phyloP scores from a whole-genome alignment of 1,140 invertebrate genomes.

The Drosophila guanche region DNA sequence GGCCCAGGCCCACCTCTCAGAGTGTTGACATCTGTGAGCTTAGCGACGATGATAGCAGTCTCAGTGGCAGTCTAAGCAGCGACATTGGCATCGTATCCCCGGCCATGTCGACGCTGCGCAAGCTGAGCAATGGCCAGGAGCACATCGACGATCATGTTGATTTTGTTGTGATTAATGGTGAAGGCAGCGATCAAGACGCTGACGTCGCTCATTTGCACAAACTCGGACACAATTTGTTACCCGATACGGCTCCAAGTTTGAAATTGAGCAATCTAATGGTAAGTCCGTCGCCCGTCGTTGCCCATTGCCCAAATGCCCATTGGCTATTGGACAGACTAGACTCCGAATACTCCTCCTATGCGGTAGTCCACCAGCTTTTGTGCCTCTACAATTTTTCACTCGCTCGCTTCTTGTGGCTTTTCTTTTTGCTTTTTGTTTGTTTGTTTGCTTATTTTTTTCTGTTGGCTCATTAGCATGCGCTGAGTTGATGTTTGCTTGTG shows the following conservation, averaged over 20 bases:
- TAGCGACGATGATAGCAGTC: slow-evolving; percentile 54
- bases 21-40: slow-evolving; percentile 76
- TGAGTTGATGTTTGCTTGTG: slow-evolving; percentile 54
- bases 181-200: slow-evolving; percentile 49
- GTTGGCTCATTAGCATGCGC: slow-evolving; percentile 69
- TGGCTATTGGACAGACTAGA: slow-evolving; percentile 15
- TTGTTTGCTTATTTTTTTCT: slow-evolving; percentile 23
- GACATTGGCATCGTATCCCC: slow-evolving; percentile 53
- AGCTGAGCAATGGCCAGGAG: slow-evolving; percentile 51
- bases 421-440: slow-evolving; percentile 8
- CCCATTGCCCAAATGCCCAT: background rate
- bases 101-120: slow-evolving; percentile 23
- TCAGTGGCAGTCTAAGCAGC: slow-evolving; percentile 36
- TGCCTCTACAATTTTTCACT: slow-evolving; percentile 17
- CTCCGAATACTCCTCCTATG: background rate
- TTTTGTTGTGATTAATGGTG: slow-evolving; percentile 77
- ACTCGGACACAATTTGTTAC: slow-evolving; percentile 74
- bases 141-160: slow-evolving; percentile 77
- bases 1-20: slow-evolving; percentile 26
- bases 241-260: slow-evolving; percentile 79
- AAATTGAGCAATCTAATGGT: slow-evolving; percentile 84
- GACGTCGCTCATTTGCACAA: slow-evolving; percentile 64
- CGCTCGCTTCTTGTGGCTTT: slow-evolving; percentile 4
- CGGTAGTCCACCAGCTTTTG: slow-evolving; percentile 38
- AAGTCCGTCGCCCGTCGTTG: slow-evolving; percentile 41